phyloP scores from a whole-genome alignment of 2,888 invertebrate species.

The Drosophila quinaria region DNA sequence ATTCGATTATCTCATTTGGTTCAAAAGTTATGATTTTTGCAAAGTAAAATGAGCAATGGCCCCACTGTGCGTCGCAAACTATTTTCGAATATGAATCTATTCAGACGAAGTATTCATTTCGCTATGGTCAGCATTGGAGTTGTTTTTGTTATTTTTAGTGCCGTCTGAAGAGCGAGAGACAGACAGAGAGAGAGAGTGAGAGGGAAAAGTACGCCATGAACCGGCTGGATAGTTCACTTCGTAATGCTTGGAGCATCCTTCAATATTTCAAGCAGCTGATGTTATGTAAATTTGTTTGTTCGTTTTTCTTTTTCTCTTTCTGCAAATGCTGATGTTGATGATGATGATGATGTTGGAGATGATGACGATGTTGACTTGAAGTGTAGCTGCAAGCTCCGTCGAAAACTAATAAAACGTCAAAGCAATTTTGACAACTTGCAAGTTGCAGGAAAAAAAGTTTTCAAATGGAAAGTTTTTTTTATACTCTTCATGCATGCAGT shows the following conservation, averaged over 20 bases:
- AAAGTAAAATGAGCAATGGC: too few relatives aligned
- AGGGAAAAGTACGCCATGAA: slow-evolving; percentile 18
- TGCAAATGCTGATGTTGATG: slow-evolving; percentile 24
- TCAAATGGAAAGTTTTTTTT: slow-evolving; percentile 45
- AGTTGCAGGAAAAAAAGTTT: slow-evolving; percentile 50
- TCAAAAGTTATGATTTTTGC: too few relatives aligned
- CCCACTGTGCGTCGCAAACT: slow-evolving; percentile 70
- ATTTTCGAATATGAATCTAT: slow-evolving; percentile 69
- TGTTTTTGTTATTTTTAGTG: slow-evolving; percentile 73
- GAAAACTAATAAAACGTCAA: slow-evolving; percentile 80
- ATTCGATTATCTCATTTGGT: too few relatives aligned
- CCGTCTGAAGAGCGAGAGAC: slow-evolving; percentile 35
- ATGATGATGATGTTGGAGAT: slow-evolving; percentile 17
- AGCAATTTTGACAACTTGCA: slow-evolving; percentile 76
- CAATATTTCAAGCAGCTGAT: slow-evolving; percentile 60
- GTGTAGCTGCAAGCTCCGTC: slow-evolving; percentile 48
- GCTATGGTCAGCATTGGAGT: slow-evolving; percentile 63
- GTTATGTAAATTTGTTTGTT: slow-evolving; percentile 65
- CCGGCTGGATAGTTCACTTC: slow-evolving; percentile 29
- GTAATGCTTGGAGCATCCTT: slow-evolving; percentile 70
- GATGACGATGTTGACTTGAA: slow-evolving; percentile 37
- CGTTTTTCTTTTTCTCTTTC: slow-evolving; percentile 42
- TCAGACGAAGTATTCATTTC: slow-evolving; percentile 55
- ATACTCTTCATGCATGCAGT: slow-evolving; percentile 8
- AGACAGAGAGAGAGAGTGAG: not conserved